phyloP scores from a whole-genome alignment of 2,888 invertebrate genomes.

The Andrena haemorrhoa region DNA sequence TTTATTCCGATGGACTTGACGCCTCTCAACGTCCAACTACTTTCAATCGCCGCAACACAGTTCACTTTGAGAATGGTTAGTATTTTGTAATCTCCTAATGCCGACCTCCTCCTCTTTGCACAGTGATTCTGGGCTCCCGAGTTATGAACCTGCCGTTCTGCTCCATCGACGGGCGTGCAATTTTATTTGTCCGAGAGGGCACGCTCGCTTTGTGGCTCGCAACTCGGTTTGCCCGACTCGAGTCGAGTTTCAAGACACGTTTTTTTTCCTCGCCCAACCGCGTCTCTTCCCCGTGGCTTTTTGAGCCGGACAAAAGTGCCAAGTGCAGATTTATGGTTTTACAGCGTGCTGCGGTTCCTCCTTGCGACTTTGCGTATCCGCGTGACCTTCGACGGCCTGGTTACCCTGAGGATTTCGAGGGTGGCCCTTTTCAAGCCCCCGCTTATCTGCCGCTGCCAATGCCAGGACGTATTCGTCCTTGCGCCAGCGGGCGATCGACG shows the following conservation, averaged over 20 bases:
- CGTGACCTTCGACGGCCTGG: constrained; percentile 76
- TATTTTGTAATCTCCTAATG: no score
- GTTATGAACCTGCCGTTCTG: neutral
- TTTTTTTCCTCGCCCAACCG: constrained; percentile 14
- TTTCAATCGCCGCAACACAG: no score
- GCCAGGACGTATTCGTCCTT: constrained; percentile 58
- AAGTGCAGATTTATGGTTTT: constrained; percentile 80
- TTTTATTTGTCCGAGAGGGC: neutral
- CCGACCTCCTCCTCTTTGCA: no score
- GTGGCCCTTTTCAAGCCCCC: constrained; percentile 48
- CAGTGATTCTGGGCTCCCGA: no score
- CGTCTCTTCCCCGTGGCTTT: constrained; percentile 29
- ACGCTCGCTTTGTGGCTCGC: neutral
- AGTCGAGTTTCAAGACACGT: neutral
- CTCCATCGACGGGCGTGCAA: neutral
- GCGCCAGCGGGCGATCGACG: constrained; percentile 47
- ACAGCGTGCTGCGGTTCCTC: constrained; percentile 81
- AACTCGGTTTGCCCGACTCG: neutral
- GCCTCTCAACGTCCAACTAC: neutral
- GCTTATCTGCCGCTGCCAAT: constrained; percentile 72
- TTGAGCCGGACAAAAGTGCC: constrained; percentile 75
- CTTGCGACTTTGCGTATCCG: constrained; percentile 63
- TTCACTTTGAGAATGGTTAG: neutral
- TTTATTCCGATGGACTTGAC: constrained; percentile 15
- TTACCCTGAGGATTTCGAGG: constrained; percentile 49